Percentiles rank a stretch among this genome's conserved stretches.
Conservation (phyloP, 2,113 vertebrate species). For the Heterochromis multidens region DNA sequence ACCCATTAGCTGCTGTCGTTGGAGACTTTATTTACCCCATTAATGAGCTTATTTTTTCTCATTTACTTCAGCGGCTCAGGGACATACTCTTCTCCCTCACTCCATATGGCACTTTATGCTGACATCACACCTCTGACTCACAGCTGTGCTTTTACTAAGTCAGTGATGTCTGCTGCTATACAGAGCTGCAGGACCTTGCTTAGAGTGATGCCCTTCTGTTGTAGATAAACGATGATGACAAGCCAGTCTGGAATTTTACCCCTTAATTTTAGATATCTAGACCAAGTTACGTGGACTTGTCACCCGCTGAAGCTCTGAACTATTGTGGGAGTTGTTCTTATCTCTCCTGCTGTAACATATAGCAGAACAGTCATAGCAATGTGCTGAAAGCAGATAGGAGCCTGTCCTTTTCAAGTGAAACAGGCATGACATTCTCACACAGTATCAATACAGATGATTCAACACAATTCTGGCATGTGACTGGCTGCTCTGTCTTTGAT, state of each 20-base stretch:
- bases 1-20: slow-evolving; percentile 42
- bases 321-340: slow-evolving; percentile 39
- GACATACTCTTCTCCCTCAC: neutral
- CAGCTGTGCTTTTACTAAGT: neutral
- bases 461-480: slow-evolving; percentile 26
- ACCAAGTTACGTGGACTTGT: slow-evolving; percentile 10
- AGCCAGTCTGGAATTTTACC: slow-evolving; percentile 14
- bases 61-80: slow-evolving; percentile 18
- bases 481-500: slow-evolving; percentile 41
- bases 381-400: slow-evolving; percentile 57
- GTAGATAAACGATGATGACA: slow-evolving; percentile 27
- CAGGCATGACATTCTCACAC: slow-evolving; percentile 33
- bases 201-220: slow-evolving; percentile 26
- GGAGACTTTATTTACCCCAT: slow-evolving; percentile 53
- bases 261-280: neutral
- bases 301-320: neutral
- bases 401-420: slow-evolving; percentile 48
- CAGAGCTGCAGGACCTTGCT: neutral
- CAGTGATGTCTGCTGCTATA: neutral
- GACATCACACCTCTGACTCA: slow-evolving; percentile 20
- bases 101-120: slow-evolving; percentile 34
- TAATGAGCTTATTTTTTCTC: slow-evolving; percentile 50
- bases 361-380: slow-evolving; percentile 30
- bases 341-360: slow-evolving; percentile 20
- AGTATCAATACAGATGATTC: slow-evolving; percentile 53